Conservation (phyloP, 2,113 vertebrate genomes). For the Aspiorhynchus laticeps region DNA sequence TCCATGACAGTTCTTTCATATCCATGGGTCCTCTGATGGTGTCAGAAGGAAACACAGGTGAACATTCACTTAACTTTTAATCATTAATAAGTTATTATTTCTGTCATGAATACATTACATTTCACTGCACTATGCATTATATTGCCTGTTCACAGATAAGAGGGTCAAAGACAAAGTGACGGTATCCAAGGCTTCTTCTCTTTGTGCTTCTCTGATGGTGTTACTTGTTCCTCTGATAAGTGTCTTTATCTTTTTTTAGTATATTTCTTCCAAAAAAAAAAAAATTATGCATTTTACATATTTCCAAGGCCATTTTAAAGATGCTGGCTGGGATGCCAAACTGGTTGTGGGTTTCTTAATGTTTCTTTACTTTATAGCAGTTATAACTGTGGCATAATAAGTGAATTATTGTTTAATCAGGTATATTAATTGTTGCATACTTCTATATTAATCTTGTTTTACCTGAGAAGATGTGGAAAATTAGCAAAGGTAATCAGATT, state of each 20-base stretch:
- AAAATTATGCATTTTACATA: no score
- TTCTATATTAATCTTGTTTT: not conserved
- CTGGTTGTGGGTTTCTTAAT: not conserved
- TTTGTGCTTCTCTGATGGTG: not conserved
- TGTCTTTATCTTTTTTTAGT: not conserved
- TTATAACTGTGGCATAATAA: not conserved
- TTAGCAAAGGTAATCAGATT: not conserved
- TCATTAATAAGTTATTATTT: not conserved
- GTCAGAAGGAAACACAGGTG: not conserved
- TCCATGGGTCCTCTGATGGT: constrained; percentile 11
- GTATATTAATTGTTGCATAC: not conserved
- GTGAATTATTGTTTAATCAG: not conserved
- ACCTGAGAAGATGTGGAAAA: not conserved
- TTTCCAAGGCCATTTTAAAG: not conserved
- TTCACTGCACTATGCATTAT: not conserved
- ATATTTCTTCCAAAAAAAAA: no score
- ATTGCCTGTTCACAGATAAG: not conserved
- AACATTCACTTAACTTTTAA: not conserved
- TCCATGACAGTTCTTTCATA: not conserved
- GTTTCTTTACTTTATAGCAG: not conserved
- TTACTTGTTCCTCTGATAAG: not conserved
- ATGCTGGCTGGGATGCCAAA: not conserved
- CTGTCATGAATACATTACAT: not conserved
- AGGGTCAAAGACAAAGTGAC: not conserved
- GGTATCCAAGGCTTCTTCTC: not conserved